Evolutionary conservation across 2,888 invertebrate species (phyloP).

Genomic region (Andrena camellia): DNA sequence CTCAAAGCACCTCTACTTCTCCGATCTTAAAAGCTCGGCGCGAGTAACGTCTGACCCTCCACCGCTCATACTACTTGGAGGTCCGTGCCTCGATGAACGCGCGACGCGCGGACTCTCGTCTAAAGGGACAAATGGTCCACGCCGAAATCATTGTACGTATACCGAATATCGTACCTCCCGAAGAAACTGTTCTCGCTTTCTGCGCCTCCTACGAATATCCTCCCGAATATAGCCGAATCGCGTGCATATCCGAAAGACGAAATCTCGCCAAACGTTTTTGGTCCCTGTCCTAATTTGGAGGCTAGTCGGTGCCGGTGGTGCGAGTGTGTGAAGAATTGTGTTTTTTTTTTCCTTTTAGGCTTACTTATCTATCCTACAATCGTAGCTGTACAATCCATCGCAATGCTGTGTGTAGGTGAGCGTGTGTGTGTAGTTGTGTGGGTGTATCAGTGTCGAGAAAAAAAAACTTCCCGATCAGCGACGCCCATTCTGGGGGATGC

Average conservation of each 20-base stretch:
- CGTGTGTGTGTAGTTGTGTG: conserved; percentile 74
- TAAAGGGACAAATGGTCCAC: conserved; percentile 42
- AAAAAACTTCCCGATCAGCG: conserved; percentile 80
- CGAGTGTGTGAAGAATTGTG: conserved; percentile 78
- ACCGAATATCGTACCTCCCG: conserved; percentile 8
- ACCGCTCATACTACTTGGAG: background rate
- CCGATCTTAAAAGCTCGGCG: background rate
- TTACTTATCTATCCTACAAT: conserved; percentile 75
- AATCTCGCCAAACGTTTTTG: conserved; percentile 62
- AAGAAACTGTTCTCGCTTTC: conserved; percentile 25
- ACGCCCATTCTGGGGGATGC: conserved; percentile 60
- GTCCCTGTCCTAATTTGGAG: conserved; percentile 80
- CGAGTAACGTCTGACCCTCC: conserved; percentile 19
- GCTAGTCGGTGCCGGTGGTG: conserved; percentile 76
- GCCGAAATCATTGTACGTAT: conserved; percentile 26
- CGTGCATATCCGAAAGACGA: conserved; percentile 32
- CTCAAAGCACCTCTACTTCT: background rate
- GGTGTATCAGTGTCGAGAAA: conserved; percentile 75
- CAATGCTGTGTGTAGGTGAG: conserved; percentile 78
- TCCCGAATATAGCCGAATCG: conserved; percentile 30
- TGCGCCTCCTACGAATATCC: conserved; percentile 34
- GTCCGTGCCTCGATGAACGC: background rate
- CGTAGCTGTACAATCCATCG: conserved; percentile 81
- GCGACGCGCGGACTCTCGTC: conserved; percentile 30
- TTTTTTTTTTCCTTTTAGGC: conserved; percentile 60